Evolutionary conservation across 2,888 invertebrate species (phyloP).

Genomic region (Heliconius sara): DNA sequence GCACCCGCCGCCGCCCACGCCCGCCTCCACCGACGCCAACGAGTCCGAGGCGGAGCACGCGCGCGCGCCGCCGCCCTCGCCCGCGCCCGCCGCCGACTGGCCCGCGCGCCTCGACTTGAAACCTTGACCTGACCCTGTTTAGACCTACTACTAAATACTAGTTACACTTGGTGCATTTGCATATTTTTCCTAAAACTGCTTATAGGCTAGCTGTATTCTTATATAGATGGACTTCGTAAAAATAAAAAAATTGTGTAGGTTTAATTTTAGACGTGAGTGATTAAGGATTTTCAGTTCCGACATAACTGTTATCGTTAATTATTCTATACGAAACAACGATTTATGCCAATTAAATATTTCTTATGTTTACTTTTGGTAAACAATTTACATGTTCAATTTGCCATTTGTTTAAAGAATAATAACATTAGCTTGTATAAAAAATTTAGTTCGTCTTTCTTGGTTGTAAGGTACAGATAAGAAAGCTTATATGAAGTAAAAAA

Average conservation of each 20-base stretch:
- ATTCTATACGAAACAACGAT: constrained; percentile 1
- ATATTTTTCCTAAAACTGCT: too few relatives aligned
- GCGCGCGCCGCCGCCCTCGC: constrained; percentile 94
- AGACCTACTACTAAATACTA: too few relatives aligned
- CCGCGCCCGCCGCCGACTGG: constrained; percentile 73
- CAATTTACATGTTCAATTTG: background rate
- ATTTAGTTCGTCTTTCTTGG: too few relatives aligned
- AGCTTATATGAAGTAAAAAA: too few relatives aligned
- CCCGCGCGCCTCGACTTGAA: too few relatives aligned
- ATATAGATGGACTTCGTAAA: too few relatives aligned
- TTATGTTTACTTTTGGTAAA: background rate
- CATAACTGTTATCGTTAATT: background rate
- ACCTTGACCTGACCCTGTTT: too few relatives aligned
- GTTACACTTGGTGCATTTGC: too few relatives aligned
- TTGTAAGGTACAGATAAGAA: too few relatives aligned
- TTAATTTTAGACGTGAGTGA: background rate
- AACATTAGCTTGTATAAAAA: background rate
- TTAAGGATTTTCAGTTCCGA: background rate
- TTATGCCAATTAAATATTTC: constrained; percentile 3
- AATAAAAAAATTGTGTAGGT: too few relatives aligned
- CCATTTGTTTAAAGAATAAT: background rate
- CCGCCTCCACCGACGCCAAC: constrained; percentile 96
- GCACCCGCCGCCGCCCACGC: constrained; percentile 96
- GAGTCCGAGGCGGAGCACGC: constrained; percentile 91
- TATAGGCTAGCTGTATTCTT: too few relatives aligned